Conservation (phyloP, 2,797 vertebrate species). For the Pseudomugil tenellus region DNA sequence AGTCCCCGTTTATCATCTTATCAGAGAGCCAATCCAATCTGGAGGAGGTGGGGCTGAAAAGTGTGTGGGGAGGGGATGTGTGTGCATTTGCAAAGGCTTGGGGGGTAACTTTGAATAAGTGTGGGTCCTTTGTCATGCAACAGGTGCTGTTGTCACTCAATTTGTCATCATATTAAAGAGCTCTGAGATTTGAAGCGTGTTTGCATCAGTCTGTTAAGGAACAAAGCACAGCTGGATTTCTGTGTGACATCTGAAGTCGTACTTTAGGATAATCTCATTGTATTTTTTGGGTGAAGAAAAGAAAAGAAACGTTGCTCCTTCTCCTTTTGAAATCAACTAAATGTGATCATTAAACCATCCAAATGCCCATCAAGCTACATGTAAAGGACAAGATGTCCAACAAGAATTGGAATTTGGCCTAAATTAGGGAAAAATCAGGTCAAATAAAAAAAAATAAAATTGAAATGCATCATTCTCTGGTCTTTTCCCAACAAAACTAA, state of each 20-base stretch:
- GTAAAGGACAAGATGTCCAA: neutral
- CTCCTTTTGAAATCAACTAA: neutral
- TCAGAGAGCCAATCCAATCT: conserved; percentile 72
- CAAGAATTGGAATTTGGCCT: too few relatives aligned
- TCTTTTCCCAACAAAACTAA: neutral
- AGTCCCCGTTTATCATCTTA: conserved; percentile 67
- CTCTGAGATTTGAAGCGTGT: conserved; percentile 27
- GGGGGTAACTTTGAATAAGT: conserved; percentile 41
- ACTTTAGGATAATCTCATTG: conserved; percentile 1
- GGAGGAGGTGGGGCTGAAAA: conserved; percentile 39
- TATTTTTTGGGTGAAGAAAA: neutral
- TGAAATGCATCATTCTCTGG: neutral
- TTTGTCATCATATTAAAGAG: conserved; percentile 51
- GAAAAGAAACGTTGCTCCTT: neutral
- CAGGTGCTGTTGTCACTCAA: conserved; percentile 79
- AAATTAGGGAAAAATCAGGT: too few relatives aligned
- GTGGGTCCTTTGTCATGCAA: conserved; percentile 75
- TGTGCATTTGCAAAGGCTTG: conserved; percentile 11
- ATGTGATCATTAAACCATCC: too few relatives aligned
- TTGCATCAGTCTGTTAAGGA: conserved; percentile 24
- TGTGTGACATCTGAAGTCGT: conserved; percentile 1
- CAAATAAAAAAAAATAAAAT: neutral
- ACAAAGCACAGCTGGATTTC: conserved; percentile 2
- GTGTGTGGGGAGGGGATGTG: conserved; percentile 36
- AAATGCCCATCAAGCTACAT: neutral